phyloP scores from a whole-genome alignment of 2,797 vertebrate genomes.

The Mus minutoides region DNA sequence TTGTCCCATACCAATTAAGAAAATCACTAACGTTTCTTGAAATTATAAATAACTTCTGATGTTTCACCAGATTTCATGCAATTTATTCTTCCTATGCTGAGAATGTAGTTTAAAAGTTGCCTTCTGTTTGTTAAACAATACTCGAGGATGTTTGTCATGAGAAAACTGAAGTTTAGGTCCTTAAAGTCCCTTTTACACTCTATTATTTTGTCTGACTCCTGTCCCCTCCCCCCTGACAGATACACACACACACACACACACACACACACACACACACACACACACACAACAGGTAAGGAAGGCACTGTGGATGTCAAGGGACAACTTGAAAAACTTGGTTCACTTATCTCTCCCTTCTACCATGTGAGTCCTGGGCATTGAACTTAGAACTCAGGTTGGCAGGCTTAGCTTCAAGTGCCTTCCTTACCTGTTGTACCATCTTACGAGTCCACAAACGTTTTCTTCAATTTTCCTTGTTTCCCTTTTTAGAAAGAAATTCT shows the following conservation, averaged over 20 bases:
- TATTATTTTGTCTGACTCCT: not conserved
- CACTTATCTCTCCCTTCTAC: not conserved
- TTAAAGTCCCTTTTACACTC: not conserved
- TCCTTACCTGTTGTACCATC: not conserved
- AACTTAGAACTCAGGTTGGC: not conserved
- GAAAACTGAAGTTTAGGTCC: not conserved
- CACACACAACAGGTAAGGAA: no score
- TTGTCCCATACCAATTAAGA: not conserved
- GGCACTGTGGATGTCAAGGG: not conserved
- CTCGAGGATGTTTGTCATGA: conserved; percentile 30
- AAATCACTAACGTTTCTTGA: not conserved
- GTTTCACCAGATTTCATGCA: conserved; percentile 26
- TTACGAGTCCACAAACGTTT: not conserved
- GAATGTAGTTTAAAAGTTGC: conserved; percentile 6
- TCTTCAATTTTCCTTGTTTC: conserved; percentile 32
- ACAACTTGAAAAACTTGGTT: not conserved
- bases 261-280: no score
- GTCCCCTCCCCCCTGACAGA: no score
- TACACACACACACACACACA: no score
- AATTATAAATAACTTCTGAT: conserved; percentile 6
- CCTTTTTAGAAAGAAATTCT: not conserved
- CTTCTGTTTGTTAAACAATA: conserved; percentile 49
- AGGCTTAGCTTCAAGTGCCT: no score
- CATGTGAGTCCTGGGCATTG: not conserved
- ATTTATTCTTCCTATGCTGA: conserved; percentile 24